Conservation (phyloP, 2,113 vertebrate genomes). For the Bubalus kerabau region DNA sequence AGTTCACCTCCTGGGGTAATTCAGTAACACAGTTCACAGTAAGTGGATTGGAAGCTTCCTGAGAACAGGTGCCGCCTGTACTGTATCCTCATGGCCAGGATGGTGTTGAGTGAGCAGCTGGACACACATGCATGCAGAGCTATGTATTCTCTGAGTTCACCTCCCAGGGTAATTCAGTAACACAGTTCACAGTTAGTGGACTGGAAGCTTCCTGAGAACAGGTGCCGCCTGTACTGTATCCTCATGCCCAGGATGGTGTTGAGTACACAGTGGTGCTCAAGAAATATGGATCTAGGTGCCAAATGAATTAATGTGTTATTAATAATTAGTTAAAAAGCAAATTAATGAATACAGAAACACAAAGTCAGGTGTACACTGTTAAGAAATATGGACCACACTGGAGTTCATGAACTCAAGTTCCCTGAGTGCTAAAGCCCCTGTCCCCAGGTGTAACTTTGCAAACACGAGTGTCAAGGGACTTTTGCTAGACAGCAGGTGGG, state of each 20-base stretch:
- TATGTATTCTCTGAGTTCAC: neutral
- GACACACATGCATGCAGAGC: too few species aligned
- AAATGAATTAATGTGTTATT: neutral
- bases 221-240: neutral
- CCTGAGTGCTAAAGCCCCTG: neutral
- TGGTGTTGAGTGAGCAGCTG: too few species aligned
- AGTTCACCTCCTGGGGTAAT: neutral
- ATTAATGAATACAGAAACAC: neutral
- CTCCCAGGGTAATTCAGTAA: neutral
- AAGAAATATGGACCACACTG: neutral
- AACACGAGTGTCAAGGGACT: neutral
- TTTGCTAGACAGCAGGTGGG: slow-evolving; percentile 44
- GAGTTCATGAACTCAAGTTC: neutral
- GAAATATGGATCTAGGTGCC: neutral
- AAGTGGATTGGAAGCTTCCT: neutral
- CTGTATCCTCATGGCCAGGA: neutral
- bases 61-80: neutral
- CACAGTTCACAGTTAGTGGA: neutral
- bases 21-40: neutral
- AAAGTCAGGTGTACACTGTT: neutral
- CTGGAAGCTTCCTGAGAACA: neutral
- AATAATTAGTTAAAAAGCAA: neutral
- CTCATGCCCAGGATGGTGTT: neutral
- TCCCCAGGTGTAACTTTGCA: neutral
- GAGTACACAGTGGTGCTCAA: neutral